A percentile compares a stretch with the other conserved stretches of the same genome.
These are phyloP conservation scores for Campopleginae sp. DNA, from an alignment of 2,888 invertebrate genomes.

Conservation along the genomic window DNA sequence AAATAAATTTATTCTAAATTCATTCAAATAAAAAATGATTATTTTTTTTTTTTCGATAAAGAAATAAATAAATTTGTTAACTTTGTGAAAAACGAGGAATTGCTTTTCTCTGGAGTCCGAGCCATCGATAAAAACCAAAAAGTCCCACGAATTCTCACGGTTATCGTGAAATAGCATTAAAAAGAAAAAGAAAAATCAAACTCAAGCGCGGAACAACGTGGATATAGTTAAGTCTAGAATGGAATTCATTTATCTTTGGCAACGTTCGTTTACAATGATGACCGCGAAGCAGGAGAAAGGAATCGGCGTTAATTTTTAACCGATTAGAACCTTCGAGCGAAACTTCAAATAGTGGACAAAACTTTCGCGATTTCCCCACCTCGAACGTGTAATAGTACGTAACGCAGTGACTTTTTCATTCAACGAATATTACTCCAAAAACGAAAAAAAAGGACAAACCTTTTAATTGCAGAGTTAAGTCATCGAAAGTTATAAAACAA, in stretches of 20 bases:
- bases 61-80: neutral
- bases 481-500: no score
- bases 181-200: neutral
- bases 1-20: no score
- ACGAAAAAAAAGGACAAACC: neutral
- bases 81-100: no score
- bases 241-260: slow-evolving; percentile 16
- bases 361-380: slow-evolving; percentile 18
- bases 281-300: slow-evolving; percentile 42
- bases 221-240: neutral
- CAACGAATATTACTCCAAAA: neutral
- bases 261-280: slow-evolving; percentile 18
- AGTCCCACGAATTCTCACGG: no score
- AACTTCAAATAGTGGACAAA: slow-evolving; percentile 30
- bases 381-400: neutral
- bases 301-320: slow-evolving; percentile 38
- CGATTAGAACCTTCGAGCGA: slow-evolving; percentile 47
- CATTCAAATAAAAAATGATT: neutral
- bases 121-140: no score
- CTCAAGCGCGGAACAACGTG: neutral
- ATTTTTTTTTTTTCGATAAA: neutral
- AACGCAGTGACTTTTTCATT: neutral
- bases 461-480: neutral
- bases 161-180: neutral
- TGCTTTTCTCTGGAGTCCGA: no score